Base-by-base conservation (phyloP, 2,888 invertebrate species). In the Tipula lateralis region DNA sequence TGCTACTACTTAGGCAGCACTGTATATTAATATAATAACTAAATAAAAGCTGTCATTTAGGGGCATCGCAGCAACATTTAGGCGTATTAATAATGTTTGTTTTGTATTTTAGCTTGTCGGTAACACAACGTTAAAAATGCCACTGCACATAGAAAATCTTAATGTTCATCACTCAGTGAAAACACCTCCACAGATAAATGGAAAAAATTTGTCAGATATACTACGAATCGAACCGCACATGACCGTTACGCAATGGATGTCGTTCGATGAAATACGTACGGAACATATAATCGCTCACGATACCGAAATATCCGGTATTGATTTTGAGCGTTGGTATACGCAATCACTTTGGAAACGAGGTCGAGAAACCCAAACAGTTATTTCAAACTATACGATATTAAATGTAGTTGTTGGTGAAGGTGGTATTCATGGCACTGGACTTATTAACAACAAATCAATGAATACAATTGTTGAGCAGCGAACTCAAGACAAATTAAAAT, bases 331-430 rank as follows among this genome's bases (percentile, higher is more conserved):
- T 6, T 92, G 92, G 92, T 87, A 89, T 36, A 86, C 87, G 36
- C 87, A 88, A n/a, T 87, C 89, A 1, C 86, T 92, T 0, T 89
- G 89, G 87, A 87, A 87, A 13, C 86, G 86, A 2, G 87, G 88
- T 0, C 86, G 88, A 2, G 39, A 87, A 0, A 86, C 87, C 7
- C 92, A 92, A 87, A 87, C 87, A 3, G 88, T 93, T 5, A 88
- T 88, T 9, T 91, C 91, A 4, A 89, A 90, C 34, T 93, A 93
- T 92, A 90, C 87, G 1, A 86, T 91, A 0, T 85, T 87, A 4
- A 89, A 90, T 85, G 86, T 91, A 16, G 87, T 88, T 36, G 90
- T 92, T 50, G 86, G 88, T n/a, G 87, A 89, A 24, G 66, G 66
- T 19, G 86, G 89, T 84, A 87, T 91, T 0, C 85, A 84, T 9